Base-by-base conservation (phyloP, 2,888 invertebrate genomes). In the Horisme vitalbata region DNA sequence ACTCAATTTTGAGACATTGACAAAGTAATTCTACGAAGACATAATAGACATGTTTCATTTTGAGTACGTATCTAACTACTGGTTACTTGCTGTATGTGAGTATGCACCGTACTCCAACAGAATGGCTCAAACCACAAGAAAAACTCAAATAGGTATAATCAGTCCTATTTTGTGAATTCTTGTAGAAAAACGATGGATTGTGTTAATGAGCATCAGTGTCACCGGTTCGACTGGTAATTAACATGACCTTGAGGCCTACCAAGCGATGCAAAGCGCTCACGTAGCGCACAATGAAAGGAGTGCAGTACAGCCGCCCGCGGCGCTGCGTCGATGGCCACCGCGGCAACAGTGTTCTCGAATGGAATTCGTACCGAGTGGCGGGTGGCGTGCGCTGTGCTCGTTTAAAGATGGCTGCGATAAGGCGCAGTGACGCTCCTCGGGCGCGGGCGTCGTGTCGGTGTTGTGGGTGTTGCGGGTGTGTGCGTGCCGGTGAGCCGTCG, bases 351-450 rank as follows among this genome's bases (percentile, higher is more conserved):
- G 74, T 66, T 75, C 75, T 78, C 74, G 74, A 78, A 75, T 79
- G 84, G 84, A 85, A 83, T 87, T 83, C 83, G 79, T 82, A 79
- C 79, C 76, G 77, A 75, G 79, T 72, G 71, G 79, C 76, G 81
- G 83, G 70, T 83, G 79, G 86, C 79, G 86, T 85, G 87, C 76
- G 75, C 67, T 76, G 82, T 71, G 85, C 81, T 85, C 86, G 79
- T 85, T 86, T 82, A 83, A 82, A 87, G 88, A 89, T 89, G 88
- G 83, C 83, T 80, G 78, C 87, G 87, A 89, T 89, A 88, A 88
- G 83, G 83, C 82, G 80, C 68, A 69, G 79, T 83, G 87, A 83
- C 85, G 85, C 80, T 85, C 77, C 71, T 80, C 81, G 83, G 77
- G 81, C 79, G 83, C 77, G 81, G 80, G 80, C 80, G 83, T 79